Conservation (phyloP, 2,888 invertebrate genomes). For the Microplitis deprimator region DNA sequence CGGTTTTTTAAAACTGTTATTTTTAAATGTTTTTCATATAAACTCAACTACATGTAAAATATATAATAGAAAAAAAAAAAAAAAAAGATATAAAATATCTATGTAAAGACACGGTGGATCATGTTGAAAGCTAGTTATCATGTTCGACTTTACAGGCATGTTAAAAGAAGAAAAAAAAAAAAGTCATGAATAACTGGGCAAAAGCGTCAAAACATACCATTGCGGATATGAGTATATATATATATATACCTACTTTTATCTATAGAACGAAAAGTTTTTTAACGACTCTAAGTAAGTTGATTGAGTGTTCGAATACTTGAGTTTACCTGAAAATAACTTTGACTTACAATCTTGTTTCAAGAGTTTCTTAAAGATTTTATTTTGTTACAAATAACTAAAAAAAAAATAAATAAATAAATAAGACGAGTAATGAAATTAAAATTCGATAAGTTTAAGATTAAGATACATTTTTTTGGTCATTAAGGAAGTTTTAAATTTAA, state of each 20-base stretch:
- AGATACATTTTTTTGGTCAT: not conserved
- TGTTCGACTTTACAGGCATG: conserved; percentile 14
- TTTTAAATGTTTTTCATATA: not conserved
- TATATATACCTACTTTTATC: not conserved
- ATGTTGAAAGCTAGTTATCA: conserved; percentile 19
- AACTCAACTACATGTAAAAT: not conserved
- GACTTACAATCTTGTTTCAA: not conserved
- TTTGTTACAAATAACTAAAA: not conserved
- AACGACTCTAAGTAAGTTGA: not conserved
- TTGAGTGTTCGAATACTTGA: not conserved
- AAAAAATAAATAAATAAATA: no score
- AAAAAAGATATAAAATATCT: not conserved
- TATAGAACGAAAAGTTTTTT: conserved; percentile 11
- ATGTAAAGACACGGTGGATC: not conserved
- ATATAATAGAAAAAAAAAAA: not conserved
- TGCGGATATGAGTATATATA: not conserved
- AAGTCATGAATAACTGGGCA: not conserved
- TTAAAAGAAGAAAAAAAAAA: not conserved
- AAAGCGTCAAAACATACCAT: no score
- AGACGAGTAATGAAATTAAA: not conserved
- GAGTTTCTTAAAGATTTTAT: not conserved
- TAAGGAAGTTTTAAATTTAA: not conserved
- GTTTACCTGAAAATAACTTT: no score
- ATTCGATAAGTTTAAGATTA: not conserved
- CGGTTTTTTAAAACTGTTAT: not conserved